A percentile compares a stretch with the other conserved stretches of the same genome.
Conservation (phyloP, 2,888 invertebrate species). For the Formica aserva region DNA sequence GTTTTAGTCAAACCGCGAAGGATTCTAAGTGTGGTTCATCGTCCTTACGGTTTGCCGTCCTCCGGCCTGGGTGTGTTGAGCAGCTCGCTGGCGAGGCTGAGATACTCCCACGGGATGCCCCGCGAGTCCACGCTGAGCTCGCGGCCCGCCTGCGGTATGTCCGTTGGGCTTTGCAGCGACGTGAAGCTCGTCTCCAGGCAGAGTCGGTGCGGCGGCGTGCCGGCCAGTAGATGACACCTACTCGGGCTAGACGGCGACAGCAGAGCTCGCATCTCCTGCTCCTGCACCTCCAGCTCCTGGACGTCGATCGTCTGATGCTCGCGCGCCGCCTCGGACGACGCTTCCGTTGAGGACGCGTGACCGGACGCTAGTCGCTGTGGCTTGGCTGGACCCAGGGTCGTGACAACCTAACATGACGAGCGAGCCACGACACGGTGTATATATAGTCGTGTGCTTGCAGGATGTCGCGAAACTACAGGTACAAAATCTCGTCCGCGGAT, state of each 20-base stretch:
- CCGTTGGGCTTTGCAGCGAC: slow-evolving; percentile 88
- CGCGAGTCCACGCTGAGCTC: slow-evolving; percentile 84
- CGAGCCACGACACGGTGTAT: slow-evolving; percentile 55
- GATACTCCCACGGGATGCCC: slow-evolving; percentile 86
- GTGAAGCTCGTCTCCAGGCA: slow-evolving; percentile 93
- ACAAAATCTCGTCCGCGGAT: slow-evolving; percentile 8
- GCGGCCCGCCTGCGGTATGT: slow-evolving; percentile 82
- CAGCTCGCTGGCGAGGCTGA: slow-evolving; percentile 84
- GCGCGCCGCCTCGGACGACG: slow-evolving; percentile 74
- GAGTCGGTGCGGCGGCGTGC: slow-evolving; percentile 85
- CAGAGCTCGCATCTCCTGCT: slow-evolving; percentile 84
- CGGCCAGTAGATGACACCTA: slow-evolving; percentile 70
- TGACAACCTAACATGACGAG: slow-evolving; percentile 89
- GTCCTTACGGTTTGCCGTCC: slow-evolving; percentile 82
- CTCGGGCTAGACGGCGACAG: slow-evolving; percentile 87
- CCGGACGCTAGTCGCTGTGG: slow-evolving; percentile 88
- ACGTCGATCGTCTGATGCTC: slow-evolving; percentile 78
- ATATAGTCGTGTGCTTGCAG: slow-evolving; percentile 54
- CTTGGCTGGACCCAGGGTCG: slow-evolving; percentile 92
- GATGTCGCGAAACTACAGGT: slow-evolving; percentile 37
- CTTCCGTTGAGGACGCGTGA: slow-evolving; percentile 80
- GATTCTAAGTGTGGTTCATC: slow-evolving; percentile 36
- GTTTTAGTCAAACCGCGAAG: not conserved
- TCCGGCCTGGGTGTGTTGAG: slow-evolving; percentile 80
- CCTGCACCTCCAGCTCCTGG: slow-evolving; percentile 79